phyloP scores from a whole-genome alignment of 2,797 vertebrate genomes.

The Oreochromis mossambicus region DNA sequence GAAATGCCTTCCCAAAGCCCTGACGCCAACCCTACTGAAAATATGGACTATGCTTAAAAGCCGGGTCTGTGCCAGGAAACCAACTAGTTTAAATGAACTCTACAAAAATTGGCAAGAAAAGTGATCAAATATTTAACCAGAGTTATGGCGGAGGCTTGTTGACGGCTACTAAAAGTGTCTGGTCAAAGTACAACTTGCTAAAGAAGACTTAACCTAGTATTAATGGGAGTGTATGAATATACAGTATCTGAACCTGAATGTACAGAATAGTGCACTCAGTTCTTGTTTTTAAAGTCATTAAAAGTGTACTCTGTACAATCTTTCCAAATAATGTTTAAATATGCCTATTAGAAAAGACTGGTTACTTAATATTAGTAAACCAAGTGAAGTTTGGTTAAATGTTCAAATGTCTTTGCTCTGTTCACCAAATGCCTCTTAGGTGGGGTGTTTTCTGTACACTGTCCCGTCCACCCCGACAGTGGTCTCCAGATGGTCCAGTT shows the following conservation, averaged over 20 bases:
- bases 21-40: not conserved
- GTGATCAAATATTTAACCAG: not conserved
- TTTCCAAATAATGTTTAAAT: not conserved
- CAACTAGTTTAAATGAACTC: not conserved
- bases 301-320: not conserved
- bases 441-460: conserved; percentile 70
- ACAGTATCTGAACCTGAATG: not conserved
- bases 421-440: conserved; percentile 28
- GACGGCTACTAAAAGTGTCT: not conserved
- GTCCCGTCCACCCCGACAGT: conserved; percentile 77
- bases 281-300: not conserved
- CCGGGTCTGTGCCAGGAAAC: not conserved
- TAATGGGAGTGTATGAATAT: not conserved
- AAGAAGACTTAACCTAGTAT: not conserved
- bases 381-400: accelerated
- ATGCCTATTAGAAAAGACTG: not conserved
- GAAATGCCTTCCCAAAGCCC: not conserved
- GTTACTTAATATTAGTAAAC: not conserved
- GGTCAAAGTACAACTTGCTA: not conserved
- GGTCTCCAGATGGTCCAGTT: conserved; percentile 48
- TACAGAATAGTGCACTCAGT: not conserved
- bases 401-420: not conserved
- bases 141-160: not conserved
- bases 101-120: not conserved
- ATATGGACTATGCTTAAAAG: not conserved